phyloP scores from a whole-genome alignment of 2,888 invertebrate species.

The Eristalinus aeneus region DNA sequence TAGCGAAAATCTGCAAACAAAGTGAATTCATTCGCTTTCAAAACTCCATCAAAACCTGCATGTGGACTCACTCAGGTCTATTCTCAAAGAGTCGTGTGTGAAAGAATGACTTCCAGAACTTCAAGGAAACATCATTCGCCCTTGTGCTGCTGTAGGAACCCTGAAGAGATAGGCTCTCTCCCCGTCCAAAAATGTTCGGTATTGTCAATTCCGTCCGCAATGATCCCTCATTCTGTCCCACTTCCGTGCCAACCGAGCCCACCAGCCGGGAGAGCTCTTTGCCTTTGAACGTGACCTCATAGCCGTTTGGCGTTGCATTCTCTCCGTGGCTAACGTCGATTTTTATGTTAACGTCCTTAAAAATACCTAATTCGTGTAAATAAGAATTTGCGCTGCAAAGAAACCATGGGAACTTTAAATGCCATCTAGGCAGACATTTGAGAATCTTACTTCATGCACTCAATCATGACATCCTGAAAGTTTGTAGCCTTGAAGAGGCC shows the following conservation, averaged over 20 bases:
- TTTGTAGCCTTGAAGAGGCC: constrained; percentile 92
- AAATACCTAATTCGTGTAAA: constrained; percentile 92
- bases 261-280: constrained; percentile 90
- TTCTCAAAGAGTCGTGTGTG: constrained; percentile 83
- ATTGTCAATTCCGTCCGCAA: constrained; percentile 85
- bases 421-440: neutral
- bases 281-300: constrained; percentile 92
- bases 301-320: constrained; percentile 88
- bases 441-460: constrained; percentile 83
- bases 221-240: constrained; percentile 96
- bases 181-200: constrained; percentile 93
- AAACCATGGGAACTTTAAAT: neutral
- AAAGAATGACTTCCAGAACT: constrained; percentile 92
- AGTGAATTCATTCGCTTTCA: neutral
- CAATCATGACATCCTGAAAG: constrained; percentile 91
- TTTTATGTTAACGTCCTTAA: constrained; percentile 90
- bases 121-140: constrained; percentile 90
- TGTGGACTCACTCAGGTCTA: constrained; percentile 84
- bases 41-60: too few species aligned
- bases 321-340: constrained; percentile 93
- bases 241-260: constrained; percentile 92
- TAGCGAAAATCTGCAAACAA: constrained; percentile 84
- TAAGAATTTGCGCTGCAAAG: constrained; percentile 85
- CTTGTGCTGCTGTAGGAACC: constrained; percentile 92
- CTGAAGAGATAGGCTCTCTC: constrained; percentile 90